Percentiles rank a stretch among this genome's conserved stretches.
Evolutionary conservation across 2,888 invertebrate genomes (phyloP).

Genomic region (Lapara coniferarum): DNA sequence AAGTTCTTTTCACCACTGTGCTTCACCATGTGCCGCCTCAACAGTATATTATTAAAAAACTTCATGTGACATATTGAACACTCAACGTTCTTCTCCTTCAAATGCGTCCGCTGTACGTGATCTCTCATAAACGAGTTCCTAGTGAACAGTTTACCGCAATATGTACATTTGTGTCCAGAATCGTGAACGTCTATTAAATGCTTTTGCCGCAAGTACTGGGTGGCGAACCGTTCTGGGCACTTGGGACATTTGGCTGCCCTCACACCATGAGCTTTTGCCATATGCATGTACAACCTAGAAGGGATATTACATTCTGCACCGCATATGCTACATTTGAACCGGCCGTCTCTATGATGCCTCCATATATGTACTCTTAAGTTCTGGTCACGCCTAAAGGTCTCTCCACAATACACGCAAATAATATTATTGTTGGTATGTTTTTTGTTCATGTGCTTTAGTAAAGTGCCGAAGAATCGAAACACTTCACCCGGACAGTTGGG

Average conservation of each 20-base stretch:
- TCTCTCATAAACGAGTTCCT: slow-evolving; percentile 72
- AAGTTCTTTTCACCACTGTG: slow-evolving; percentile 82
- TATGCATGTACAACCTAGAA: slow-evolving; percentile 75
- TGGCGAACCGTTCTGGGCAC: slow-evolving; percentile 75
- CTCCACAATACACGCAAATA: slow-evolving; percentile 76
- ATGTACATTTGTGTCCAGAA: slow-evolving; percentile 72
- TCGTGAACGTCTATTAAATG: slow-evolving; percentile 81
- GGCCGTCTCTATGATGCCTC: slow-evolving; percentile 72
- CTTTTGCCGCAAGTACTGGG: slow-evolving; percentile 78
- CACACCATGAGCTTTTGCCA: slow-evolving; percentile 74
- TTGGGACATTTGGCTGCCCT: slow-evolving; percentile 75
- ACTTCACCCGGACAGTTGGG: slow-evolving; percentile 70
- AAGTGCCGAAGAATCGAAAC: slow-evolving; percentile 74
- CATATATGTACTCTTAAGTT: slow-evolving; percentile 75
- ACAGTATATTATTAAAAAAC: slow-evolving; percentile 73
- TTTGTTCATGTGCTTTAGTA: slow-evolving; percentile 74
- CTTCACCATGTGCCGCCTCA: slow-evolving; percentile 74
- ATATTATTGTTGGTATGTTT: slow-evolving; percentile 76
- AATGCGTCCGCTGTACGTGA: slow-evolving; percentile 70
- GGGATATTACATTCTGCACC: slow-evolving; percentile 74
- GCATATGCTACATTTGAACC: slow-evolving; percentile 73
- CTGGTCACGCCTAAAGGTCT: slow-evolving; percentile 73
- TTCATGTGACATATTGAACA: slow-evolving; percentile 75
- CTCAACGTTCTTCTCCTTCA: slow-evolving; percentile 75
- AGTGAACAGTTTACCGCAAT: slow-evolving; percentile 73